Percentiles rank a stretch among this genome's conserved stretches.
Conservation (phyloP, 2,113 vertebrate species). For the Poecile atricapillus region DNA sequence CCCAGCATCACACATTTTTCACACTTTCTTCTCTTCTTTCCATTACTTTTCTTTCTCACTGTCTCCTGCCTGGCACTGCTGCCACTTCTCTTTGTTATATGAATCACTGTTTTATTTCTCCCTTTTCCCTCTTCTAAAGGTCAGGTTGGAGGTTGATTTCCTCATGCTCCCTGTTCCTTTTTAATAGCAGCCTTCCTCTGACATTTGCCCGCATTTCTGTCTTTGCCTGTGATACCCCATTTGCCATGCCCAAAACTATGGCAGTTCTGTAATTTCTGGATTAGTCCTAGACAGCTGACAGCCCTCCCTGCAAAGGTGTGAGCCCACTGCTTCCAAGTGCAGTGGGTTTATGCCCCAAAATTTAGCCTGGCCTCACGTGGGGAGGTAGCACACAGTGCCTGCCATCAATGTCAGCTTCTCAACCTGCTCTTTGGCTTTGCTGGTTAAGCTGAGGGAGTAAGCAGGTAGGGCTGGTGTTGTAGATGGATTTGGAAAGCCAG, state of each 20-base stretch:
- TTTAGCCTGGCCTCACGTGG: accelerated
- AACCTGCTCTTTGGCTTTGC: background rate
- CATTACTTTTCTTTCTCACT: background rate
- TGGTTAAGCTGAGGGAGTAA: background rate
- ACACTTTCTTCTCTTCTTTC: background rate
- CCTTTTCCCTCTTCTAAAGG: background rate
- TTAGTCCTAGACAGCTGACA: background rate
- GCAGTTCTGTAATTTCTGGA: background rate
- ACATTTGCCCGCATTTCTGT: background rate
- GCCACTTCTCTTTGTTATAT: background rate
- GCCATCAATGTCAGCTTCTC: background rate
- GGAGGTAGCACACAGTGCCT: background rate
- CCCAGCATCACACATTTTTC: background rate
- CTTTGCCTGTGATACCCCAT: background rate
- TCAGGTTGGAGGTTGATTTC: background rate
- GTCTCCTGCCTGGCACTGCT: background rate
- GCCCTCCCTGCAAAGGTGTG: background rate
- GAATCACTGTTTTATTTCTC: background rate
- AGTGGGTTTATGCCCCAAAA: background rate
- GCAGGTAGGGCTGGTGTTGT: background rate
- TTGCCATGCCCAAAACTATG: background rate
- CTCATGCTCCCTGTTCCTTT: background rate
- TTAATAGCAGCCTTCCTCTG: background rate
- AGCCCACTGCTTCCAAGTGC: background rate
- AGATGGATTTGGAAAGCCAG: background rate